Base-by-base conservation (phyloP, 2,113 vertebrate species). In the Mesocricetus auratus region DNA sequence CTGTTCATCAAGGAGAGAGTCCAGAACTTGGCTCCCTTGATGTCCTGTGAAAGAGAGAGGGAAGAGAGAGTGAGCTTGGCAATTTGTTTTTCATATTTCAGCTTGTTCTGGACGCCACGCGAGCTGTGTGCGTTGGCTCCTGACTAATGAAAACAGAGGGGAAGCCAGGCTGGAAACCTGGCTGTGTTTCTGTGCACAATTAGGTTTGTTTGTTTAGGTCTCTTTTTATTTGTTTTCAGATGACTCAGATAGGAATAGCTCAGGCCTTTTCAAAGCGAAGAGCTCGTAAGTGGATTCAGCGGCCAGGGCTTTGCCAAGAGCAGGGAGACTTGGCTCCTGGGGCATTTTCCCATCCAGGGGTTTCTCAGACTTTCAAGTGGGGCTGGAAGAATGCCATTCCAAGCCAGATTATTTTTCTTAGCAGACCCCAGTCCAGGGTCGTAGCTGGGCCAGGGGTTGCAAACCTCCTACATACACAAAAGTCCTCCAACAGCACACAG, bases 161-260 rank as follows among this genome's bases (percentile, higher is more conserved):
- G 81, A 60, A 97, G 98, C 98, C 98, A 98, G 98, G 97, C 97
- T 97, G 98, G 98, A 98, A 97, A 98, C 90, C 97, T 98, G 98
- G 98, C 98, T 94, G 60, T 93, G 95, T 98, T 98, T 98, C 98
- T 82, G 83, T 91, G 97, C 97, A 96, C 98, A 98, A 98, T 98
- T 98, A 98, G 98, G 98, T 98, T 99, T 98, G 98, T 98, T 99
- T 99, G 98, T 98, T 98, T 98, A 98, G 98, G 98, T 98, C 98
- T 98, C 98, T 97, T 98, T 99, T 98, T 98, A 98, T 98, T 99
- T 99, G 98, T 98, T 98, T 99, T 98, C 97, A 97, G 98, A 98
- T 98, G 98, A 98, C 98, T 99, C 98, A 98, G 98, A 98, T 98
- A 98, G 98, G 98, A 98, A 98, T 98, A 97, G 97, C 97, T 98